Evolutionary conservation across 2,113 vertebrate genomes (phyloP).

Genomic region (Recurvirostra avosetta): DNA sequence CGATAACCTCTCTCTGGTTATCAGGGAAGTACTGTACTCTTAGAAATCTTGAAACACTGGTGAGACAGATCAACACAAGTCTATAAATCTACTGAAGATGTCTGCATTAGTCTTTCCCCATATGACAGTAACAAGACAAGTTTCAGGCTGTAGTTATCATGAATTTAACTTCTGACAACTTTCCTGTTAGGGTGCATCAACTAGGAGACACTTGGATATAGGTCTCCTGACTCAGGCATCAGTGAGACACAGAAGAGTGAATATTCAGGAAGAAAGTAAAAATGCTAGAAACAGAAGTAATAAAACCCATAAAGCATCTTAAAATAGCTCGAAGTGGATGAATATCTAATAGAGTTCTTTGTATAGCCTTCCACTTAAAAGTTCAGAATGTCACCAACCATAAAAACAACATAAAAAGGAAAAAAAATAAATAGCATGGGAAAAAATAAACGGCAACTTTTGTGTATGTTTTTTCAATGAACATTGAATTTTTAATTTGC

Average conservation of each 20-base stretch:
- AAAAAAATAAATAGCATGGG: not conserved
- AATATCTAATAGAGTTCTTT: not conserved
- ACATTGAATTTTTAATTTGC: not conserved
- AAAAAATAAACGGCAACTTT: not conserved
- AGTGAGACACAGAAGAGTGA: not conserved
- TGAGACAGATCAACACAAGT: not conserved
- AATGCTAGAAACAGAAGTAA: not conserved
- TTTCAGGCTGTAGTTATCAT: not conserved
- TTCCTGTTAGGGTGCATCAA: not conserved
- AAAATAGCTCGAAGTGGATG: not conserved
- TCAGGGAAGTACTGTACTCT: conserved; percentile 1
- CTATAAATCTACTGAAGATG: conserved; percentile 18
- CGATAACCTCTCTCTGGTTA: conserved; percentile 10
- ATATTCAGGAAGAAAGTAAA: not conserved
- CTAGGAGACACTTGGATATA: not conserved
- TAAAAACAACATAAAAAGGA: not conserved
- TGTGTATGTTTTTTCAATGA: not conserved
- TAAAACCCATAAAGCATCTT: not conserved
- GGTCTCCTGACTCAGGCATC: not conserved
- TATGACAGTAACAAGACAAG: not conserved
- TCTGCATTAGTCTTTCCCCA: not conserved
- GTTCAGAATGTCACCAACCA: not conserved
- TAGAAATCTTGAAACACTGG: conserved; percentile 20
- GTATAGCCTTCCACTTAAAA: not conserved
- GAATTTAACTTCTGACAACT: conserved; percentile 35